phyloP scores from a whole-genome alignment of 2,113 vertebrate genomes.

The Zosterops pallidus region DNA sequence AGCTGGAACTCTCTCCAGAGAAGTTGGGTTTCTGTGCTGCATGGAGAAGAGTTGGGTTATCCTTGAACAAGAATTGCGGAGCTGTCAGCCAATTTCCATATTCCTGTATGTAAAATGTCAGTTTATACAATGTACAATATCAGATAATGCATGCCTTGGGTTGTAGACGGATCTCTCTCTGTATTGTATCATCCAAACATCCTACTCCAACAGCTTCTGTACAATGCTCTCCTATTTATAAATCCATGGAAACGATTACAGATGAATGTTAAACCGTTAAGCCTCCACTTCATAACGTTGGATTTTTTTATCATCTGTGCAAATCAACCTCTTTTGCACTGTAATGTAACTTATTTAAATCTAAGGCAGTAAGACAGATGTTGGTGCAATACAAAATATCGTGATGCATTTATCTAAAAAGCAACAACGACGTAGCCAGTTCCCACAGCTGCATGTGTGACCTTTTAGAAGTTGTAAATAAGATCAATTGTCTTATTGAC shows the following conservation, averaged over 20 bases:
- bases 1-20: slow-evolving; percentile 64
- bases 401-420: slow-evolving; percentile 76
- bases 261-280: slow-evolving; percentile 80
- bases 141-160: slow-evolving; percentile 86
- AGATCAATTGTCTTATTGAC: slow-evolving; percentile 75
- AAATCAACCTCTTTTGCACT: slow-evolving; percentile 82
- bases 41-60: slow-evolving; percentile 74
- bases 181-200: slow-evolving; percentile 78
- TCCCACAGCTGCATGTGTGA: slow-evolving; percentile 78
- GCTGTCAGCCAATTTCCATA: slow-evolving; percentile 72
- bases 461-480: slow-evolving; percentile 84
- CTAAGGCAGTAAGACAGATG: slow-evolving; percentile 79
- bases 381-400: slow-evolving; percentile 78
- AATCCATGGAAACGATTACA: slow-evolving; percentile 70
- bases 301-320: slow-evolving; percentile 82
- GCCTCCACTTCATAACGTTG: slow-evolving; percentile 75
- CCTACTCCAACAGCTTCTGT: slow-evolving; percentile 85
- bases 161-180: slow-evolving; percentile 82
- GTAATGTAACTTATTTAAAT: slow-evolving; percentile 86
- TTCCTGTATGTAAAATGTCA: slow-evolving; percentile 77
- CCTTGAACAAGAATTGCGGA: slow-evolving; percentile 70
- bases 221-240: slow-evolving; percentile 86
- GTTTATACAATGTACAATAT: slow-evolving; percentile 83
- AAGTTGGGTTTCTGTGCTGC: slow-evolving; percentile 76
- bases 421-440: slow-evolving; percentile 49